These are phyloP conservation scores for Aplidium turbinatum DNA, from an alignment of 23 tunicate species.

Conservation along the genomic window DNA sequence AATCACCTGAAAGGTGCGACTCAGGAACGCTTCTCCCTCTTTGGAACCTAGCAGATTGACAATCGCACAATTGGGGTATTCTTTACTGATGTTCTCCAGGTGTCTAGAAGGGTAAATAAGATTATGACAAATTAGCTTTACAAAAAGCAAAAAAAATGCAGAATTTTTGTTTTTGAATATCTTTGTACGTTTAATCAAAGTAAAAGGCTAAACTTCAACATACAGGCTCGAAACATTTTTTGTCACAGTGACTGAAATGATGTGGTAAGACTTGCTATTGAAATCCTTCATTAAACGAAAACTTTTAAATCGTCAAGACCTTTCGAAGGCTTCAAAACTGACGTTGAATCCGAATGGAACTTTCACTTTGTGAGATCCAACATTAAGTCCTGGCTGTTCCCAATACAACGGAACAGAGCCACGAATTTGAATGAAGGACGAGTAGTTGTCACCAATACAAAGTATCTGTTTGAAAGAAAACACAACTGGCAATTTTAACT, in stretches of 20 bases:
- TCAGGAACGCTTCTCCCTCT: constrained; percentile 72
- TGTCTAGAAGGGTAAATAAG: constrained; percentile 66
- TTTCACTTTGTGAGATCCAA: constrained; percentile 90
- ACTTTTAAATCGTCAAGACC: constrained; percentile 23
- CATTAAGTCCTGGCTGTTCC: constrained; percentile 99
- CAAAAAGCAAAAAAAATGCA: too few relatives aligned
- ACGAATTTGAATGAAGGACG: constrained; percentile 74
- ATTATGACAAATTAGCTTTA: background rate
- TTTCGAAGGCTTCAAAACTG: constrained; percentile 63
- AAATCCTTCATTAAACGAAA: background rate
- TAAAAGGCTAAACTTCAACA: too few relatives aligned
- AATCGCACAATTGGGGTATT: constrained; percentile 45
- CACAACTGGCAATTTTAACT: background rate
- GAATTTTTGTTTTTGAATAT: too few relatives aligned
- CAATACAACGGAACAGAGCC: constrained; percentile 96
- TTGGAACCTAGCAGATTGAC: constrained; percentile 89
- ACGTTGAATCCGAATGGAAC: constrained; percentile 46
- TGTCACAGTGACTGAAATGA: background rate
- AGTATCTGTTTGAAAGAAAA: constrained; percentile 35
- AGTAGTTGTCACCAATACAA: constrained; percentile 50
- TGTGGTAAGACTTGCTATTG: background rate
- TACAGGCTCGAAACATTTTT: background rate
- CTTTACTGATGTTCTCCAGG: constrained; percentile 23
- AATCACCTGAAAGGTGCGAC: constrained; percentile 55
- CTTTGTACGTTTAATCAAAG: too few relatives aligned